A percentile compares a stretch with the other conserved stretches of the same genome.
Conservation (phyloP, 2,797 vertebrate species). For the Sebastes umbrosus region DNA sequence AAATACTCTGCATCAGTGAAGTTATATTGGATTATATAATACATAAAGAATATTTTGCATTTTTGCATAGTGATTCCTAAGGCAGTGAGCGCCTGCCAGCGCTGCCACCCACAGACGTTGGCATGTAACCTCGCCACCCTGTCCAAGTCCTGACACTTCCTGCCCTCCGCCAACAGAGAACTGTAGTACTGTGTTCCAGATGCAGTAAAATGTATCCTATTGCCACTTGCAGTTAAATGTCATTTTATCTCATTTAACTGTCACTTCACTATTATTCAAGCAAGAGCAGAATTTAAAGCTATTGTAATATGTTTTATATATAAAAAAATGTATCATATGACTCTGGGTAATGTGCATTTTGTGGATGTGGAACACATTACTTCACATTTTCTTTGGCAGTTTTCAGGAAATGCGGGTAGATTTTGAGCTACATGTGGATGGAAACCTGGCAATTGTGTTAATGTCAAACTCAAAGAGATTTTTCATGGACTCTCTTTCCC, state of each 20-base stretch:
- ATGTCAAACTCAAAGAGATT: background rate
- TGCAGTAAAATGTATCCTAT: background rate
- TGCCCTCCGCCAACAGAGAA: constrained; percentile 43
- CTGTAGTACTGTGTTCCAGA: background rate
- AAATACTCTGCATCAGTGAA: constrained; percentile 8
- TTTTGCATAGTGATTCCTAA: constrained; percentile 8
- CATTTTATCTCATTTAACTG: too few relatives aligned
- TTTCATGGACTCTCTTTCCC: background rate
- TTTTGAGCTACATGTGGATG: background rate
- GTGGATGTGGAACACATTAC: too few relatives aligned
- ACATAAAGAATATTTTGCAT: constrained; percentile 9
- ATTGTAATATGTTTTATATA: too few relatives aligned
- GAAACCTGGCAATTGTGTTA: background rate
- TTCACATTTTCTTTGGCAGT: too few relatives aligned
- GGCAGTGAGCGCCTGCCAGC: constrained; percentile 5
- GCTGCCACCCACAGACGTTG: background rate
- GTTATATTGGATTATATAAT: constrained; percentile 52
- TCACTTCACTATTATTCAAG: background rate
- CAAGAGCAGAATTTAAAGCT: background rate
- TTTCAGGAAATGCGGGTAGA: background rate
- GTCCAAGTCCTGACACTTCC: constrained; percentile 20
- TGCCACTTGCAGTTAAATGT: background rate
- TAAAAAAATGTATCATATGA: too few relatives aligned
- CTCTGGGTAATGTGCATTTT: too few relatives aligned
- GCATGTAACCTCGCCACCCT: background rate